These are phyloP conservation scores for Telmatherina bonti DNA, from an alignment of 2,797 vertebrate genomes.

Conservation along the genomic window DNA sequence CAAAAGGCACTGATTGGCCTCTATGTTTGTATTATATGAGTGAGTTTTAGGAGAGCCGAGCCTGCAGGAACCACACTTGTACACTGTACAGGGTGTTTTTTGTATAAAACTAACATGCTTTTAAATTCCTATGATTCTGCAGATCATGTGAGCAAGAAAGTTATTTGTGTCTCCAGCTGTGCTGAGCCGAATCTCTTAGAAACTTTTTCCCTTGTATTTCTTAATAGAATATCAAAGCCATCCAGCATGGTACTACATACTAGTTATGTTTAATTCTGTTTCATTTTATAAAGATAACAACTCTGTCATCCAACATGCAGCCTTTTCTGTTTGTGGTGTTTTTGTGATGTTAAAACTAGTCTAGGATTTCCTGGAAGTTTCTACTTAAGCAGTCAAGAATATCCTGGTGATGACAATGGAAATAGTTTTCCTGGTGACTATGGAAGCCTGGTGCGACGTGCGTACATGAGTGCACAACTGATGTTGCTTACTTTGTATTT, in stretches of 20 bases:
- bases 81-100: too few relatives aligned
- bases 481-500: neutral
- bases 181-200: neutral
- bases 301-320: too few relatives aligned
- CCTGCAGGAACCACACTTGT: neutral
- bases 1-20: neutral
- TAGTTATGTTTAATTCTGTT: neutral
- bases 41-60: neutral
- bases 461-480: slow-evolving; percentile 14
- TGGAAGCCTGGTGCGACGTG: neutral
- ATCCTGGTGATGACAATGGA: slow-evolving; percentile 52
- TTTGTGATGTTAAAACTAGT: slow-evolving; percentile 17
- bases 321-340: neutral
- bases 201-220: neutral
- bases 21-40: slow-evolving; percentile 30
- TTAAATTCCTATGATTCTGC: neutral
- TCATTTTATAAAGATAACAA: too few relatives aligned
- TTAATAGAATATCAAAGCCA: neutral
- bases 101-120: neutral
- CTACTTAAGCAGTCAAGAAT: neutral
- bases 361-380: slow-evolving; percentile 25
- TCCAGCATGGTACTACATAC: slow-evolving; percentile 1
- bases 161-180: neutral
- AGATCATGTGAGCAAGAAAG: neutral
- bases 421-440: neutral